Evolutionary conservation across 2,113 vertebrate species (phyloP).

Genomic region (Poeciliopsis retropinna): DNA sequence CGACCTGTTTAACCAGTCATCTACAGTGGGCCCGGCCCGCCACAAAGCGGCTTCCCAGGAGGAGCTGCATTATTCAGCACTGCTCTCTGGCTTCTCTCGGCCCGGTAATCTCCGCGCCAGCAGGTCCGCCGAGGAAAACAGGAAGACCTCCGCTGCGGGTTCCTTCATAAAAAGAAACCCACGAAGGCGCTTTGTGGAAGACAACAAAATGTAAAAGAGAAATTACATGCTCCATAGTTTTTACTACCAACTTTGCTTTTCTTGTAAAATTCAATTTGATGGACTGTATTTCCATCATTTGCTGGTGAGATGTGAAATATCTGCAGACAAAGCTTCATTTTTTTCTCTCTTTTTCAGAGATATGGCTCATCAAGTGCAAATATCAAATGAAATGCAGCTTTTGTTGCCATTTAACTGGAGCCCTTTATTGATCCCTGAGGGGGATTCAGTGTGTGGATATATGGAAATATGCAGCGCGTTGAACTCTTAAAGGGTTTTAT

Average conservation of each 20-base stretch:
- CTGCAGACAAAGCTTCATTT: slow-evolving; percentile 4
- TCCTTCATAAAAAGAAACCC: neutral
- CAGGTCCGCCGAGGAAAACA: slow-evolving; percentile 1
- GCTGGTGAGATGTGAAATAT: slow-evolving; percentile 20
- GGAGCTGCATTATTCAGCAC: slow-evolving; percentile 30
- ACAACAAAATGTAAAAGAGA: neutral
- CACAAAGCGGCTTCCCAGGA: slow-evolving; percentile 13
- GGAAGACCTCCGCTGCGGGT: neutral
- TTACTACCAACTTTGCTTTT: neutral
- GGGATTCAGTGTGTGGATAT: slow-evolving; percentile 42
- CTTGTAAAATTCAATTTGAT: slow-evolving; percentile 4
- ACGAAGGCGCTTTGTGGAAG: neutral
- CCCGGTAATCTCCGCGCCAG: slow-evolving; percentile 23
- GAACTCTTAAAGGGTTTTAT: slow-evolving; percentile 19
- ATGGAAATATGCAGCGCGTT: slow-evolving; percentile 10
- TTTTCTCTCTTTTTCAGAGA: slow-evolving; percentile 1
- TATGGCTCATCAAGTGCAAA: slow-evolving; percentile 44
- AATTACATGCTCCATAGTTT: neutral
- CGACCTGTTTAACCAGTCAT: slow-evolving; percentile 21
- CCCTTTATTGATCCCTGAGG: slow-evolving; percentile 53
- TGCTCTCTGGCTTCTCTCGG: slow-evolving; percentile 15
- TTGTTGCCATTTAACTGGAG: slow-evolving; percentile 41
- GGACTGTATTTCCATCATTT: slow-evolving; percentile 7
- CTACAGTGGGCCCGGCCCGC: slow-evolving; percentile 1
- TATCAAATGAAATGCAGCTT: slow-evolving; percentile 49